Evolutionary conservation across 2,113 vertebrate species (phyloP), one percentile per base, ranked within the genome.

Genomic region (Sinocyclocheilus anshuiensis): DNA sequence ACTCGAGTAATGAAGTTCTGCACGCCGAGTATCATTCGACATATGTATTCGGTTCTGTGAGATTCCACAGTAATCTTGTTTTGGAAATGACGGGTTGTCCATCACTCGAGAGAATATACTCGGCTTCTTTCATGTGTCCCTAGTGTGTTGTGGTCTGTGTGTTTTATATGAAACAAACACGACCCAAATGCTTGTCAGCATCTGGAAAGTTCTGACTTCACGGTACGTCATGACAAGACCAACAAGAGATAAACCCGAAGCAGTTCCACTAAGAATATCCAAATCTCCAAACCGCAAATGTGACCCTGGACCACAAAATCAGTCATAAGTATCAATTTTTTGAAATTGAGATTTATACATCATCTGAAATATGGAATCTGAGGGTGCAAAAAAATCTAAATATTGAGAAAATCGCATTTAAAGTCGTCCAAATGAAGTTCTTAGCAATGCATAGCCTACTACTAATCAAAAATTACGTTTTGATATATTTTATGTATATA

Each of bases 31-130:
- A 29, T 76, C 22, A 18, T 59, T 59, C 83, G n/a, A 65, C 78
- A 86, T 65, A 69, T 83, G 67, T 42, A 16, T 81, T 78, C 74
- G 50, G 50, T 63, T 72, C 83, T n/a, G 75, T 78, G 26, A 77
- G 63, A 85, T 84, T 74, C 84, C 77, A 72, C 33, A 78, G 48
- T 87, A 84, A 77, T 81, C 77, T 83, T 74, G 57, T 89, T 81
- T 65, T 67, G 80, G 84, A 77, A 45, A 72, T 63, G 59, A 57
- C 72, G 65, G 42, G 11, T 65, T 65, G 87, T 75, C 84, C 50
- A 45, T 72, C 71, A 61, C 16, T 8, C 42, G 67, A 79, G 63
- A 79, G 16, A 55, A 78, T 81, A 86, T 63, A 42, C 76, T 57
- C 55, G 76, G 57, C 74, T 55, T 24, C 79, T 79, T 79, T 83